Evolutionary conservation across 2,888 invertebrate genomes (phyloP).

Genomic region (Hoplodrina ambigua): DNA sequence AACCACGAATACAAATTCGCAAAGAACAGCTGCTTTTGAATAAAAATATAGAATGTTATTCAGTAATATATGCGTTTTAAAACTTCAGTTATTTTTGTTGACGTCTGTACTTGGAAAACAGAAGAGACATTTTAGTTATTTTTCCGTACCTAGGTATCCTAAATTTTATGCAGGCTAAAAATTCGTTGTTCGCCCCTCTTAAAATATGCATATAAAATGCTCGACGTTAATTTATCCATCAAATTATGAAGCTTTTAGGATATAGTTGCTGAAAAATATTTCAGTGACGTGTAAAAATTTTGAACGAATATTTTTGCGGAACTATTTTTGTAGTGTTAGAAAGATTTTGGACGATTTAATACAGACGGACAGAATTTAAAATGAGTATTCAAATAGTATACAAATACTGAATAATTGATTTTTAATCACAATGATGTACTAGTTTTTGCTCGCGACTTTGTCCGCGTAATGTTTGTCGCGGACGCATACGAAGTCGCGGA

Average conservation of each 20-base stretch:
- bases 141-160: constrained; percentile 28
- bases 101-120: constrained; percentile 25
- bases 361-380: constrained; percentile 26
- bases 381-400: not conserved
- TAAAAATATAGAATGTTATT: constrained; percentile 14
- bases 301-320: constrained; percentile 39
- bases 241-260: constrained; percentile 59
- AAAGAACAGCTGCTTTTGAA: too few species aligned
- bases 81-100: constrained; percentile 37
- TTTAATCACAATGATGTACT: not conserved
- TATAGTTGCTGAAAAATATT: constrained; percentile 49
- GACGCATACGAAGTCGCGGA: too few species aligned
- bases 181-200: constrained; percentile 33
- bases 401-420: not conserved
- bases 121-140: constrained; percentile 37
- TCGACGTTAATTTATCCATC: constrained; percentile 58
- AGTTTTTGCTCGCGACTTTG: too few species aligned
- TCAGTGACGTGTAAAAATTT: constrained; percentile 38
- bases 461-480: too few species aligned
- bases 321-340: constrained; percentile 35
- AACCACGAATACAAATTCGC: too few species aligned
- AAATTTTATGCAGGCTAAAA: constrained; percentile 44
- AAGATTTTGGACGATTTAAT: constrained; percentile 12
- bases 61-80: constrained; percentile 21
- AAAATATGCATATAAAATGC: constrained; percentile 62